A percentile compares a stretch with the other conserved stretches of the same genome.
phyloP scores from a whole-genome alignment of 1,140 invertebrate species.

The Lordiphosa collinella region DNA sequence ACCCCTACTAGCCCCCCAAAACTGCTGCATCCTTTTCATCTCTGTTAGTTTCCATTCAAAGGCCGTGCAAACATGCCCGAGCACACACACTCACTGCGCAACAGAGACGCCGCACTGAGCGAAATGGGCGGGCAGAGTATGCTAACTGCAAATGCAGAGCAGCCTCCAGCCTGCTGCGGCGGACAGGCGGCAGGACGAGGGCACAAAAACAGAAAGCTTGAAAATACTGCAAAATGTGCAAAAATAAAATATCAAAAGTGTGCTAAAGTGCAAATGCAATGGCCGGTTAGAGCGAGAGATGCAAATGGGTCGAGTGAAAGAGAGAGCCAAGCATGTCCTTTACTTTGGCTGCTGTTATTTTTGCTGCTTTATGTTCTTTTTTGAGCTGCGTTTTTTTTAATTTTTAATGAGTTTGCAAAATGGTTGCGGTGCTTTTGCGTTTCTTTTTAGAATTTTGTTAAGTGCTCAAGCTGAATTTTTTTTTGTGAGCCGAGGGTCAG shows the following conservation, averaged over 20 bases:
- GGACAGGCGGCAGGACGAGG: not conserved
- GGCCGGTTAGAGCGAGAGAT: constrained; percentile 23
- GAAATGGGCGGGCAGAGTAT: constrained; percentile 29
- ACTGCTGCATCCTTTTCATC: constrained; percentile 6
- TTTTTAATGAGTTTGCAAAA: constrained; percentile 47
- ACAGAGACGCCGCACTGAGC: constrained; percentile 5
- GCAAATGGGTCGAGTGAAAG: constrained; percentile 26
- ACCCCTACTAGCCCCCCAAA: not conserved
- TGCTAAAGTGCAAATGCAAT: constrained; percentile 33
- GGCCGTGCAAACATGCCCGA: constrained; percentile 47
- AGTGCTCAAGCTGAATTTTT: too few species aligned
- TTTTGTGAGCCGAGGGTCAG: too few species aligned
- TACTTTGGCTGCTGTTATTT: not conserved
- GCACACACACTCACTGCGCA: constrained; percentile 17
- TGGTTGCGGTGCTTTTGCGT: constrained; percentile 20
- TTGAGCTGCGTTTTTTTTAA: constrained; percentile 28
- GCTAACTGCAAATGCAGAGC: constrained; percentile 55
- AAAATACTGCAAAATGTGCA: constrained; percentile 54
- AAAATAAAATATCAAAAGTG: constrained; percentile 53
- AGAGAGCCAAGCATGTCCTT: constrained; percentile 9
- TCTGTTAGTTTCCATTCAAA: constrained; percentile 34
- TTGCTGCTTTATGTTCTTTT: constrained; percentile 12
- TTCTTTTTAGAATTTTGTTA: constrained; percentile 3
- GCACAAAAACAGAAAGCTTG: constrained; percentile 20
- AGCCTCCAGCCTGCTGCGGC: constrained; percentile 17